A percentile compares a stretch with the other conserved stretches of the same genome.
phyloP scores from a whole-genome alignment of 2,113 vertebrate species.

The Heterotis niloticus region DNA sequence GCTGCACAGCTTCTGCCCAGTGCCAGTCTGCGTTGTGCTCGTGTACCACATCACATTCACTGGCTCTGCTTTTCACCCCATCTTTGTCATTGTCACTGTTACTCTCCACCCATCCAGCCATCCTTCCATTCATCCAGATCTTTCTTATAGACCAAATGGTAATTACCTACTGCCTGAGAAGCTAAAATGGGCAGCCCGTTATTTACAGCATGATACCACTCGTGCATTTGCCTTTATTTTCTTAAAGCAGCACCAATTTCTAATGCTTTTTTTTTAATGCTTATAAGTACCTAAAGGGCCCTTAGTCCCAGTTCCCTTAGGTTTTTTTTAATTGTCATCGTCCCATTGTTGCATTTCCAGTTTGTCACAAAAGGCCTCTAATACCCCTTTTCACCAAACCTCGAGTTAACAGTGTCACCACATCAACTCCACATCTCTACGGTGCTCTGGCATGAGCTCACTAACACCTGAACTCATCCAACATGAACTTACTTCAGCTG shows the following conservation, averaged over 20 bases:
- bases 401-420: background rate
- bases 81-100: background rate
- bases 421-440: background rate
- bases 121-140: background rate
- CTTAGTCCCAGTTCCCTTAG: background rate
- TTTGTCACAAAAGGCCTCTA: background rate
- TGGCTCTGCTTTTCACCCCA: constrained; percentile 7
- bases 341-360: background rate
- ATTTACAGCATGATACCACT: too few species aligned
- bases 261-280: too few species aligned
- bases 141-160: too few species aligned
- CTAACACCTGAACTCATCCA: background rate
- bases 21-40: background rate
- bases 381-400: background rate
- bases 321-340: background rate
- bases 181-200: background rate
- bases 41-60: background rate
- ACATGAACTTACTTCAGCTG: background rate
- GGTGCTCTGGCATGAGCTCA: background rate
- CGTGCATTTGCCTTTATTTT: too few species aligned
- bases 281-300: too few species aligned
- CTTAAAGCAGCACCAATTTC: too few species aligned
- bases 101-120: background rate
- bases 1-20: background rate
- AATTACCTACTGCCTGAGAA: background rate